Percentiles rank a stretch among this genome's conserved stretches.
Conservation (phyloP, 2,113 vertebrate genomes). For the Lagopus muta region DNA sequence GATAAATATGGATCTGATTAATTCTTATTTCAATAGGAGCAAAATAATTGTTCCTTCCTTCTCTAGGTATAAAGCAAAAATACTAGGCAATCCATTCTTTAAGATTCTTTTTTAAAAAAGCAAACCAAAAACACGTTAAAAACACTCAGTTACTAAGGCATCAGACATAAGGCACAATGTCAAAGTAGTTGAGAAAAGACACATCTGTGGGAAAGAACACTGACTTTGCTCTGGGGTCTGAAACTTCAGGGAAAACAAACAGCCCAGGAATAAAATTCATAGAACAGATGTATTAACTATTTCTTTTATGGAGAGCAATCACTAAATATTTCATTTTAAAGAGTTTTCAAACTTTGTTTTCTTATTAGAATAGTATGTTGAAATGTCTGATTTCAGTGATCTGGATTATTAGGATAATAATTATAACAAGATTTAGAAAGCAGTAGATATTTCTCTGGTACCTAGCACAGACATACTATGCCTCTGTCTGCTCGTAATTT, state of each 20-base stretch:
- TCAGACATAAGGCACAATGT: neutral
- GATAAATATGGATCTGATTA: neutral
- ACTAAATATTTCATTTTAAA: slow-evolving; percentile 8
- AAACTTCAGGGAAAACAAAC: neutral
- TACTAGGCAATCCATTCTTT: neutral
- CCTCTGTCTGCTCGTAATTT: slow-evolving; percentile 41
- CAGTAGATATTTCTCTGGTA: neutral
- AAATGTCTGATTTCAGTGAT: slow-evolving; percentile 8
- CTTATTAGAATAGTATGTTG: slow-evolving; percentile 1
- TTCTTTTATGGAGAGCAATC: neutral
- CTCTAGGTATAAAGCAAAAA: neutral
- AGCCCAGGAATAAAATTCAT: neutral
- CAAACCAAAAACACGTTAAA: neutral
- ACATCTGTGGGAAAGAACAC: neutral
- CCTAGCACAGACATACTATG: slow-evolving; percentile 7
- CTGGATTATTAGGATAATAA: slow-evolving; percentile 5
- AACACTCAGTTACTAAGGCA: neutral
- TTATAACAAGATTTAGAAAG: slow-evolving; percentile 43
- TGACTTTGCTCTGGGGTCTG: neutral
- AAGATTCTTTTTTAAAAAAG: neutral
- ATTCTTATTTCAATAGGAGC: neutral
- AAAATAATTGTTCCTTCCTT: neutral
- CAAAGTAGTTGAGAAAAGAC: neutral
- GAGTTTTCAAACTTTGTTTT: neutral
- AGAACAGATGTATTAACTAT: neutral